Percentiles rank a stretch among this genome's conserved stretches.
Conservation (phyloP, 2,888 invertebrate genomes). For the Coelogynopora nodosa region DNA sequence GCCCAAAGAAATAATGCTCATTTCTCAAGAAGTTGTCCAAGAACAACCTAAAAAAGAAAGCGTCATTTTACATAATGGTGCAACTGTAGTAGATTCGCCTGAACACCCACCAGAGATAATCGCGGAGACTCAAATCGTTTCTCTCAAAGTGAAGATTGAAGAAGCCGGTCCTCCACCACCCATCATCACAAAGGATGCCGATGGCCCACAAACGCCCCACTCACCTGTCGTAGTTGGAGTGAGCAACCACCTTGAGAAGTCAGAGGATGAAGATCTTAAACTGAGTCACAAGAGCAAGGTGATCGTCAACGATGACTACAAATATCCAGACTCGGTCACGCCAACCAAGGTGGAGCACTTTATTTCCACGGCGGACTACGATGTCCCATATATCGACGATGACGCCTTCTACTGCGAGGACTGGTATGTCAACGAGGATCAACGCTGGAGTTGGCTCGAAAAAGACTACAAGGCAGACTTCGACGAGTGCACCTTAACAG, state of each 20-base stretch:
- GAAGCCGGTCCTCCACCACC: neutral
- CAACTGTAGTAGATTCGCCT: neutral
- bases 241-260: neutral
- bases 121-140: neutral
- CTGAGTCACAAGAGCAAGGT: neutral
- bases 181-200: neutral
- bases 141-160: neutral
- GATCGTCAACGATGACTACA: conserved; percentile 46
- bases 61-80: neutral
- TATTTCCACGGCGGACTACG: conserved; percentile 32
- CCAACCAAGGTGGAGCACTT: conserved; percentile 44
- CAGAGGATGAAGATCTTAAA: neutral
- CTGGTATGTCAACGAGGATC: conserved; percentile 37
- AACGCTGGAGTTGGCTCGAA: conserved; percentile 10
- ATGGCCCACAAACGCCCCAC: neutral
- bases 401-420: conserved; percentile 42
- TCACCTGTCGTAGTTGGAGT: neutral
- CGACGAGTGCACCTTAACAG: neutral
- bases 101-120: neutral
- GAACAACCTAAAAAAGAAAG: neutral
- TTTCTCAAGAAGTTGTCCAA: neutral
- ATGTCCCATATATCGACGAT: conserved; percentile 47
- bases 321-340: conserved; percentile 46
- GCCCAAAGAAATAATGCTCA: neutral
- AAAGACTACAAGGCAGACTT: neutral